Percentiles rank a stretch among this genome's conserved stretches.
These are phyloP conservation scores for Temnothorax ravouxi DNA, from an alignment of 2,888 invertebrate species.

Conservation along the genomic window DNA sequence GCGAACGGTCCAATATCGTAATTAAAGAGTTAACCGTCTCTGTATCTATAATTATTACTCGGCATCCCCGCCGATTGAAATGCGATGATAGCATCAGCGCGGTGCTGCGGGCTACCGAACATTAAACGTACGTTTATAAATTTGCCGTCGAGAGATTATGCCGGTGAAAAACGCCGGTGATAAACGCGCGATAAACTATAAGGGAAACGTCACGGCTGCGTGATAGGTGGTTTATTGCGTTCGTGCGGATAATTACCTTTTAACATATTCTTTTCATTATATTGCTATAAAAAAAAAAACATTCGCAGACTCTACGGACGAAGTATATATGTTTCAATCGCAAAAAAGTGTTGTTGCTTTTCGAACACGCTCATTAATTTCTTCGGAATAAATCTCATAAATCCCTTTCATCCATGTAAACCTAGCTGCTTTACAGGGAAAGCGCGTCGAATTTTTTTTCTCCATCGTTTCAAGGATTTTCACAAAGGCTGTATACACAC, in stretches of 20 bases:
- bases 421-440: neutral
- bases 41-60: neutral
- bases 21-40: slow-evolving; percentile 15
- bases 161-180: slow-evolving; percentile 7
- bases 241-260: slow-evolving; percentile 29
- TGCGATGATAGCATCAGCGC: slow-evolving; percentile 11
- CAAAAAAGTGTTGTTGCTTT: neutral
- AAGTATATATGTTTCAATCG: neutral
- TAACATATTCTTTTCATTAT: slow-evolving; percentile 19
- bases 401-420: neutral
- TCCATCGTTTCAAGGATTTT: neutral
- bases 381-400: neutral
- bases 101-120: neutral
- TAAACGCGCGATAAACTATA: slow-evolving; percentile 14
- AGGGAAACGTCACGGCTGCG: neutral
- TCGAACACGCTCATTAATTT: slow-evolving; percentile 1
- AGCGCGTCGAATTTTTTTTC: neutral
- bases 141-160: slow-evolving; percentile 21
- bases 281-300: neutral
- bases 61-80: slow-evolving; percentile 12
- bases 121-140: slow-evolving; percentile 25
- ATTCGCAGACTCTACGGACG: neutral
- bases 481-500: slow-evolving; percentile 12
- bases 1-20: slow-evolving; percentile 26
- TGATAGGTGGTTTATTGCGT: slow-evolving; percentile 14